phyloP scores from a whole-genome alignment of 2,797 vertebrate genomes.

The Manis javanica region DNA sequence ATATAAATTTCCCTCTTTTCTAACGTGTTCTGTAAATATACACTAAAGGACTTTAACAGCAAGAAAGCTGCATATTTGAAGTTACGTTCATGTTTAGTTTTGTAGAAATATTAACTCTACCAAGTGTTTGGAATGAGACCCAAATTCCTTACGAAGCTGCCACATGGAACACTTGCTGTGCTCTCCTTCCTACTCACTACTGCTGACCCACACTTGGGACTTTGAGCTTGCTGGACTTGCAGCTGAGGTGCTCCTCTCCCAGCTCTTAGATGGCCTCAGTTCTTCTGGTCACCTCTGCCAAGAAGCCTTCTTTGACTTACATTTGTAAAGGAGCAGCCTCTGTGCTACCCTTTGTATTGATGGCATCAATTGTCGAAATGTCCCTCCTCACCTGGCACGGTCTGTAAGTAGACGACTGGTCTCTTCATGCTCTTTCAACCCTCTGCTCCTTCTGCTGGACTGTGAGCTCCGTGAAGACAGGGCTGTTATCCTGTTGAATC shows the following conservation, averaged over 20 bases:
- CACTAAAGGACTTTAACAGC: background rate
- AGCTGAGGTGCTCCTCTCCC: background rate
- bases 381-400: no score
- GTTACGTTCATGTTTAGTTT: background rate
- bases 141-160: accelerated
- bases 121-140: background rate
- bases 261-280: background rate
- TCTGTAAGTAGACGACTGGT: no score
- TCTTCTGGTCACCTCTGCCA: background rate
- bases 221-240: background rate
- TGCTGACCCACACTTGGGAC: background rate
- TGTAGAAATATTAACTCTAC: background rate
- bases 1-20: background rate
- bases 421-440: background rate
- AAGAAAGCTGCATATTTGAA: background rate
- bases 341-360: accelerated
- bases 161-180: accelerated
- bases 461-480: no score
- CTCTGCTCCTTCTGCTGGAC: background rate
- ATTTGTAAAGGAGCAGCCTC: background rate
- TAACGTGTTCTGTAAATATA: background rate
- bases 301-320: background rate
- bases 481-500: background rate
- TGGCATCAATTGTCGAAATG: background rate
- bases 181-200: background rate